phyloP scores from a whole-genome alignment of 1,140 invertebrate genomes.

The Atta cephalotes region DNA sequence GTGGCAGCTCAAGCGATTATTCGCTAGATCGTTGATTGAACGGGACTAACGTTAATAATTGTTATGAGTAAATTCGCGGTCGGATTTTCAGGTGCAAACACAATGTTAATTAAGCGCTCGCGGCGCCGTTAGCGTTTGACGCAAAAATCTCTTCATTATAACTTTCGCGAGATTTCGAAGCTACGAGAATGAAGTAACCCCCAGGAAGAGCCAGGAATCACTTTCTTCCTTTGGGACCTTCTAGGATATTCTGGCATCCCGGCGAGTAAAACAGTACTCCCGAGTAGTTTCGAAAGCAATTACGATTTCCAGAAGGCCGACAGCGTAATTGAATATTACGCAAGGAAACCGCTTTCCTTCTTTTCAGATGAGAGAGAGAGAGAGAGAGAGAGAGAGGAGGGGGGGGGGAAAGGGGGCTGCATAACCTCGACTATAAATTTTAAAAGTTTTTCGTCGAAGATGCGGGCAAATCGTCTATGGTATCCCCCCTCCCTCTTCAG shows the following conservation, averaged over 20 bases:
- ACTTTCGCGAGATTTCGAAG: conserved; percentile 74
- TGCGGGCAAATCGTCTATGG: conserved; percentile 26
- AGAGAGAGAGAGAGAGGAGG: no score
- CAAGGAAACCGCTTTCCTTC: conserved; percentile 8
- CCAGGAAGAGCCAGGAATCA: conserved; percentile 43
- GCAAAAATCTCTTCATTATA: conserved; percentile 80
- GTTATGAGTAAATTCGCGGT: conserved; percentile 38
- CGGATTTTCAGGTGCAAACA: conserved; percentile 74
- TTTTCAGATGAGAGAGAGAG: neutral
- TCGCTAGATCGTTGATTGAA: conserved; percentile 58
- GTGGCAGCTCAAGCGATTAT: conserved; percentile 27
- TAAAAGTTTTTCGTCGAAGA: conserved; percentile 44
- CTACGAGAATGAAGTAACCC: conserved; percentile 28
- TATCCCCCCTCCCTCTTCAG: neutral
- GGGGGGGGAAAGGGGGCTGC: neutral
- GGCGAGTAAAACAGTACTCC: conserved; percentile 33
- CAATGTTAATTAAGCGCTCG: conserved; percentile 78
- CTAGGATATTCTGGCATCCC: conserved; percentile 29
- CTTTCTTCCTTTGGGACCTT: conserved; percentile 60
- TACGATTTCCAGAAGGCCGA: conserved; percentile 55
- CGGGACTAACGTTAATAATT: conserved; percentile 70
- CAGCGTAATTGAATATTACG: conserved; percentile 59
- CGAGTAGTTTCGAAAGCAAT: conserved; percentile 62
- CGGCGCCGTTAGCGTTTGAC: conserved; percentile 28
- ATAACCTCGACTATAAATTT: conserved; percentile 48